These are phyloP conservation scores for Crotalus helleri DNA, from an alignment of 2,113 vertebrate species.

Conservation along the genomic window DNA sequence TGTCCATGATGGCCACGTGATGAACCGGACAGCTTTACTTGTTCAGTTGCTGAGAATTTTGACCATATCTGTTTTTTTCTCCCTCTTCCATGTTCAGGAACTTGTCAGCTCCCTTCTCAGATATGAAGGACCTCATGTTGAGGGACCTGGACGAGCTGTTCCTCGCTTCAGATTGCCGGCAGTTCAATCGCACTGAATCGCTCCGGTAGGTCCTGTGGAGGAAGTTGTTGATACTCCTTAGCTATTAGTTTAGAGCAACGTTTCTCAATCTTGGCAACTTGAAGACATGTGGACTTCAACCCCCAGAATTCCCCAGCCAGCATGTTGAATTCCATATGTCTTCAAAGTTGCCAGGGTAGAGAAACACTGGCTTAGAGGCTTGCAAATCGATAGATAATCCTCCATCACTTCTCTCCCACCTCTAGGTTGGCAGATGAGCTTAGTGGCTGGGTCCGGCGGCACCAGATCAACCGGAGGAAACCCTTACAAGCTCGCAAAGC, in stretches of 20 bases:
- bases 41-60: not conserved
- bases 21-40: not conserved
- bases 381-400: accelerated
- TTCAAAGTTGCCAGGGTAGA: not conserved
- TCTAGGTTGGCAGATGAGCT: constrained; percentile 84
- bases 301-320: no score
- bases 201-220: constrained; percentile 71
- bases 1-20: no score
- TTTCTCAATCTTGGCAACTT: no score
- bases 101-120: constrained; percentile 74
- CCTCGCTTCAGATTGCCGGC: constrained; percentile 81
- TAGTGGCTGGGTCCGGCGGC: constrained; percentile 84
- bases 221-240: not conserved
- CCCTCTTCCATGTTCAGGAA: constrained; percentile 68
- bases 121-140: constrained; percentile 81
- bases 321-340: not conserved
- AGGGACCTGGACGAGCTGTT: constrained; percentile 84
- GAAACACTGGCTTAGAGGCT: not conserved
- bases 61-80: not conserved
- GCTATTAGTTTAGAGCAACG: not conserved
- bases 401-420: not conserved
- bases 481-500: constrained; percentile 70
- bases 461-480: constrained; percentile 84
- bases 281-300: no score
- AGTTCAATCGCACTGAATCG: constrained; percentile 89